phyloP scores from a whole-genome alignment of 2,888 invertebrate genomes.

The Steromphala cineraria region DNA sequence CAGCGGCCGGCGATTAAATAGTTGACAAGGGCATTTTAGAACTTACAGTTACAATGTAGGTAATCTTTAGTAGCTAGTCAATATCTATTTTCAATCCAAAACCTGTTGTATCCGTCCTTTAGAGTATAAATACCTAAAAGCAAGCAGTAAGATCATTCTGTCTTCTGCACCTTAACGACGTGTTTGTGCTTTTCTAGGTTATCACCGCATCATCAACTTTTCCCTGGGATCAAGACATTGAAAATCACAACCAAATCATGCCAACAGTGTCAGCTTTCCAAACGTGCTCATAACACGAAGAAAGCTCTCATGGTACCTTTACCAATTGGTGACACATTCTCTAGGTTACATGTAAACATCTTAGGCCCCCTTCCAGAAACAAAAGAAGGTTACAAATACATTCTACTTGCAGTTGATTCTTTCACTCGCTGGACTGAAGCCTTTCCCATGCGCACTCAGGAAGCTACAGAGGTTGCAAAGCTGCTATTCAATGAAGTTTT shows the following conservation, averaged over 20 bases:
- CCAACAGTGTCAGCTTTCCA: slow-evolving; percentile 28
- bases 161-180: too few relatives aligned
- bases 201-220: too few relatives aligned
- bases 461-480: slow-evolving; percentile 39
- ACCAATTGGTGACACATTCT: slow-evolving; percentile 28
- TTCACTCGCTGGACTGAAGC: slow-evolving; percentile 43
- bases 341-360: slow-evolving; percentile 38
- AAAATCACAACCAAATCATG: slow-evolving; percentile 28
- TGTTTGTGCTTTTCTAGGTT: too few relatives aligned
- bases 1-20: too few relatives aligned
- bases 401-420: slow-evolving; percentile 40
- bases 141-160: too few relatives aligned
- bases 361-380: slow-evolving; percentile 37
- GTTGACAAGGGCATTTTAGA: too few relatives aligned
- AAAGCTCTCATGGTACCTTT: slow-evolving; percentile 33
- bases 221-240: too few relatives aligned
- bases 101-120: too few relatives aligned
- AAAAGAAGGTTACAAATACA: slow-evolving; percentile 81
- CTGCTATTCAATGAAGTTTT: slow-evolving; percentile 42
- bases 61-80: too few relatives aligned
- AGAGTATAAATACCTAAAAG: too few relatives aligned
- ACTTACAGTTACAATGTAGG: too few relatives aligned
- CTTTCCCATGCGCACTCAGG: slow-evolving; percentile 40
- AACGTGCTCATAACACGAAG: slow-evolving; percentile 16
- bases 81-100: too few relatives aligned